phyloP scores from a whole-genome alignment of 2,888 invertebrate genomes.

The Rosalia funebris region DNA sequence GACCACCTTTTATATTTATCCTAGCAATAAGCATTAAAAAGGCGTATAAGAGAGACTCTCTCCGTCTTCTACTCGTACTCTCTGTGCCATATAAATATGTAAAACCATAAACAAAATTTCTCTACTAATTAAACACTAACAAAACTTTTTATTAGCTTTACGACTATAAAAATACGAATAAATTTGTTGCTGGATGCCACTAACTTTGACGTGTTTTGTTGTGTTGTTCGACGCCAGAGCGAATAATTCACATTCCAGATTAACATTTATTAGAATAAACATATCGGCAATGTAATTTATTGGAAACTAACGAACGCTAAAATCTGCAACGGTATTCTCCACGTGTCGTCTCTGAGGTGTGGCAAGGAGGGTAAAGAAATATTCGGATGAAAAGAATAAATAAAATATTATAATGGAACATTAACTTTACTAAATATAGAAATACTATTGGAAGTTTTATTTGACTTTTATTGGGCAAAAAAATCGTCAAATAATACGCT shows the following conservation, averaged over 20 bases:
- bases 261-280: background rate
- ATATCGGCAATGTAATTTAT: constrained; percentile 3
- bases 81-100: too few relatives aligned
- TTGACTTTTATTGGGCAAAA: background rate
- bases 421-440: background rate
- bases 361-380: too few relatives aligned
- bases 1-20: too few relatives aligned
- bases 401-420: background rate
- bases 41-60: too few relatives aligned
- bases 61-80: too few relatives aligned
- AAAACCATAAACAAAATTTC: too few relatives aligned
- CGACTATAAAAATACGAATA: background rate
- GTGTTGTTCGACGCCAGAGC: background rate
- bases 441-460: background rate
- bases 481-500: background rate
- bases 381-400: too few relatives aligned
- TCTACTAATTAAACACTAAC: background rate
- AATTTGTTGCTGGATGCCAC: background rate
- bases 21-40: too few relatives aligned
- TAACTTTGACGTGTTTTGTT: background rate
- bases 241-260: background rate
- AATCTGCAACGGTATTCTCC: background rate
- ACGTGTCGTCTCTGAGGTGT: too few relatives aligned
- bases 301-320: background rate
- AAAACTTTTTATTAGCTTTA: background rate